A percentile compares a stretch with the other conserved stretches of the same genome.
Evolutionary conservation across 2,888 invertebrate genomes (phyloP).

Genomic region (Lepidochrysops patricia): DNA sequence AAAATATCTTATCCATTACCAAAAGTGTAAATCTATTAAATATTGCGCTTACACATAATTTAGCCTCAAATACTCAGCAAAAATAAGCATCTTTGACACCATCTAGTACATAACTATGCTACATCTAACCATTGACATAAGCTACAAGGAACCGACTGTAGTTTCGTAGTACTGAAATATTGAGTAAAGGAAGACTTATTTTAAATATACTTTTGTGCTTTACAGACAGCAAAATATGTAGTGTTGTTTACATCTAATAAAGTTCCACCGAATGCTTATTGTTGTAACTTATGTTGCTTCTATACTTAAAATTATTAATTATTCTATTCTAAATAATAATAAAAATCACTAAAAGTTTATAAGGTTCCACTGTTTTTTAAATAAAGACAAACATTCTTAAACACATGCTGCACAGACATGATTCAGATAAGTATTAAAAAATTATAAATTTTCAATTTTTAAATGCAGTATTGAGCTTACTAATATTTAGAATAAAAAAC

Average conservation of each 20-base stretch:
- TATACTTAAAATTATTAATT: background rate
- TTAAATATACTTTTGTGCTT: background rate
- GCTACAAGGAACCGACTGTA: conserved; percentile 12
- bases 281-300: too few species aligned
- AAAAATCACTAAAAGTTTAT: background rate
- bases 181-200: conserved; percentile 7
- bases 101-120: background rate
- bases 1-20: conserved; percentile 7
- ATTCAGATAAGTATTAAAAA: too few species aligned
- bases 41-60: background rate
- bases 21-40: conserved; percentile 7
- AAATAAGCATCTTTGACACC: conserved; percentile 11
- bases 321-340: background rate
- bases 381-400: background rate
- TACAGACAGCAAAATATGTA: background rate
- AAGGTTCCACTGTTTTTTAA: background rate
- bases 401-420: background rate
- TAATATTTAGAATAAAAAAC: conserved; percentile 29
- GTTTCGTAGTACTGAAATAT: background rate
- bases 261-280: background rate
- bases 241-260: background rate
- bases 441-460: background rate
- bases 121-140: background rate
- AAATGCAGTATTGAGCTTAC: conserved; percentile 6
- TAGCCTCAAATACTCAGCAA: conserved; percentile 9